Evolutionary conservation across 1,140 invertebrate genomes (phyloP).

Genomic region (Copidosoma floridanum): DNA sequence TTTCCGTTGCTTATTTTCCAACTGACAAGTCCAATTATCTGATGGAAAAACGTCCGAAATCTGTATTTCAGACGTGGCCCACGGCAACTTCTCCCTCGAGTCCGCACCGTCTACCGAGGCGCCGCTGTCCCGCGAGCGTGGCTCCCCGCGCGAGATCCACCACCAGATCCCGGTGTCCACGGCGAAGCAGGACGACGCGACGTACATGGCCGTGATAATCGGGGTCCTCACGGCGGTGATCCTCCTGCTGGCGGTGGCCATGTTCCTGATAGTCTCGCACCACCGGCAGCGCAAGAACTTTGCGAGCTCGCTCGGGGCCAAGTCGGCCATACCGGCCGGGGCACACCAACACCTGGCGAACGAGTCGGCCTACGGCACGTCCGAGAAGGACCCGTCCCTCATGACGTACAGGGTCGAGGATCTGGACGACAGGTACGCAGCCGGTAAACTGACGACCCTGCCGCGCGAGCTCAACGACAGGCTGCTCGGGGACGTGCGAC

Average conservation of each 20-base stretch:
- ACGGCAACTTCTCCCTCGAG: conserved; percentile 57
- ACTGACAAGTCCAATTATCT: too few relatives aligned
- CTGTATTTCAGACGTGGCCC: conserved; percentile 52
- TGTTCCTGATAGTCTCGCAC: conserved; percentile 62
- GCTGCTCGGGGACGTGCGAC: conserved; percentile 50
- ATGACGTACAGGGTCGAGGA: conserved; percentile 56
- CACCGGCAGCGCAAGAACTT: conserved; percentile 62
- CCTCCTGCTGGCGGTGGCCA: conserved; percentile 60
- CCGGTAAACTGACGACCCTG: conserved; percentile 50
- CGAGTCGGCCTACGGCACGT: conserved; percentile 52
- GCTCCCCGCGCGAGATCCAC: conserved; percentile 46
- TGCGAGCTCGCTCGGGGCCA: conserved; percentile 55
- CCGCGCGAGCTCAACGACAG: conserved; percentile 54
- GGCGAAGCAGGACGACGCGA: conserved; percentile 57
- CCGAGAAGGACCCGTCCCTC: conserved; percentile 52
- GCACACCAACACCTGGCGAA: conserved; percentile 54
- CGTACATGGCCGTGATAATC: conserved; percentile 67
- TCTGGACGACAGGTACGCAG: conserved; percentile 53
- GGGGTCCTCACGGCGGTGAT: conserved; percentile 66
- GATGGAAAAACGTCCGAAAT: too few relatives aligned
- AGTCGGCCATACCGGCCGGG: conserved; percentile 47
- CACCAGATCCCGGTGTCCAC: conserved; percentile 52
- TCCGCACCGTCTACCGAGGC: conserved; percentile 48
- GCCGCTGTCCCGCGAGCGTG: conserved; percentile 51
- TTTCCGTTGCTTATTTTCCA: too few relatives aligned